Evolutionary conservation across 2,888 invertebrate genomes (phyloP).

Genomic region (Diarsia rubi): DNA sequence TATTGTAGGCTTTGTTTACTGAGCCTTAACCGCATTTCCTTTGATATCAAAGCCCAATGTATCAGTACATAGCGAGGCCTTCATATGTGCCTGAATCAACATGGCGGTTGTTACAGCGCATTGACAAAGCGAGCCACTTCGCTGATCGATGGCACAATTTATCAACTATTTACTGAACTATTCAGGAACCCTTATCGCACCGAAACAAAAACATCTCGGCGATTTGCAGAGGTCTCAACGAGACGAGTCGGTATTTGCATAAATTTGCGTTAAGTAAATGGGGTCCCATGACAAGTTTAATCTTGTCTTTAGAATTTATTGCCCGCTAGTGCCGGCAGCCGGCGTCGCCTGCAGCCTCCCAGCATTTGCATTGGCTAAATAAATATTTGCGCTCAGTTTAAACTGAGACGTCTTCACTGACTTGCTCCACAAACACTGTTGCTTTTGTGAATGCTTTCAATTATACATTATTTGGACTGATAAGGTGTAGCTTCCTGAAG

Average conservation of each 20-base stretch:
- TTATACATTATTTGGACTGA: conserved; percentile 36
- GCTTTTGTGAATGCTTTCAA: conserved; percentile 44
- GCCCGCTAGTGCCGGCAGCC: conserved; percentile 82
- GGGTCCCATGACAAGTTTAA: conserved; percentile 90
- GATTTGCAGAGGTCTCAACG: conserved; percentile 78
- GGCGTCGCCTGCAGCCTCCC: conserved; percentile 75
- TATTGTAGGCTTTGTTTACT: conserved; percentile 58
- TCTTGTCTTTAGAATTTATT: conserved; percentile 90
- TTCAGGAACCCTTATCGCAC: conserved; percentile 69
- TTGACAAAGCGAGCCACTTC: conserved; percentile 60
- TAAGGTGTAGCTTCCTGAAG: not conserved
- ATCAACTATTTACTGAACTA: conserved; percentile 72
- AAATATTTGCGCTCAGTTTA: conserved; percentile 84
- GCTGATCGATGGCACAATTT: conserved; percentile 68
- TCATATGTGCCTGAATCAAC: conserved; percentile 49
- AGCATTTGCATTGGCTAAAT: conserved; percentile 84
- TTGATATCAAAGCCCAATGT: conserved; percentile 60
- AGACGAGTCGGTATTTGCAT: conserved; percentile 87
- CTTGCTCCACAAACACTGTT: conserved; percentile 66
- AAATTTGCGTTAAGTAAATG: conserved; percentile 91
- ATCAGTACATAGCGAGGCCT: conserved; percentile 40
- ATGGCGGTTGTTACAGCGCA: conserved; percentile 46
- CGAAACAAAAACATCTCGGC: conserved; percentile 84
- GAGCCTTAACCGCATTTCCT: conserved; percentile 60
- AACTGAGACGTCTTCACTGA: conserved; percentile 70